These are phyloP conservation scores for Criorhina ranunculi DNA, from an alignment of 2,888 invertebrate genomes.

Conservation along the genomic window DNA sequence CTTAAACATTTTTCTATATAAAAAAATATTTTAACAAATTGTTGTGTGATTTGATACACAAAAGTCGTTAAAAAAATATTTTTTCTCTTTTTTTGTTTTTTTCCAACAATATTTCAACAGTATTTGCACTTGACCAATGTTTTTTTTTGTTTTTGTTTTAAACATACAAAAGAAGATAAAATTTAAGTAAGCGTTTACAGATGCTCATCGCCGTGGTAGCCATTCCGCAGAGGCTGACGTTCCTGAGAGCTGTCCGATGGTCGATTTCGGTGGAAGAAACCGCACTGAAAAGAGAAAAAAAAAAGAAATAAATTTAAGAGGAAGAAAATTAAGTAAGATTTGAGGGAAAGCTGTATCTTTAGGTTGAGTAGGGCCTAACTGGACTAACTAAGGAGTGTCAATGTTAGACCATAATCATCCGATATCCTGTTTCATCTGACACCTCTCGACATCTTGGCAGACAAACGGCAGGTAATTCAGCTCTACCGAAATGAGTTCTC, in stretches of 20 bases:
- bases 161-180: slow-evolving; percentile 14
- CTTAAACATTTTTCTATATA: slow-evolving; percentile 48
- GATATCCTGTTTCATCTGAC: no score
- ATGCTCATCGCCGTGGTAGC: slow-evolving; percentile 90
- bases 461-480: no score
- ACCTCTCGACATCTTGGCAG: no score
- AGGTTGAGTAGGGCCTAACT: no score
- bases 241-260: slow-evolving; percentile 91
- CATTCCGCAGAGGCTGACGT: slow-evolving; percentile 92
- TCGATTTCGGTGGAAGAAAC: slow-evolving; percentile 96
- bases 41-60: slow-evolving; percentile 48
- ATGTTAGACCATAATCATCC: no score
- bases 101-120: slow-evolving; percentile 44
- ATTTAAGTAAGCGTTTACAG: slow-evolving; percentile 85
- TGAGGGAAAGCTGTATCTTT: no score
- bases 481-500: no score
- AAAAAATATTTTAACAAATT: slow-evolving; percentile 60
- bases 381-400: no score
- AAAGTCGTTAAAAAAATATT: slow-evolving; percentile 67
- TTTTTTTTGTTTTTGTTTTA: slow-evolving; percentile 36
- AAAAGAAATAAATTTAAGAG: background rate
- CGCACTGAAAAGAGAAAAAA: slow-evolving; percentile 91
- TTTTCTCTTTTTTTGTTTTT: slow-evolving; percentile 36
- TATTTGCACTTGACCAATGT: slow-evolving; percentile 67
- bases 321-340: background rate